Evolutionary conservation across 2,888 invertebrate species (phyloP).

Genomic region (Tetanocera ferruginea): DNA sequence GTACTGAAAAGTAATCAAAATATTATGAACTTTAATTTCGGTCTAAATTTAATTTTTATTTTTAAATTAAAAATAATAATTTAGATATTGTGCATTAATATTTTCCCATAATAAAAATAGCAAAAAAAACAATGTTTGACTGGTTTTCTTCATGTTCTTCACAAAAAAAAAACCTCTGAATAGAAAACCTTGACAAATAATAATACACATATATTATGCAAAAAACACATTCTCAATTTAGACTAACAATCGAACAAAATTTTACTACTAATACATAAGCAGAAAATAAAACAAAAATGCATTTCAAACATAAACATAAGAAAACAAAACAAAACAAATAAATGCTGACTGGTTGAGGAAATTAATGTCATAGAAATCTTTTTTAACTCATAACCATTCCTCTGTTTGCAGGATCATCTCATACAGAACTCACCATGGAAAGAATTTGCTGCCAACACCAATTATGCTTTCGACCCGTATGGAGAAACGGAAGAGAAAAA

Average conservation of each 20-base stretch:
- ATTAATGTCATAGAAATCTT: conserved; percentile 15
- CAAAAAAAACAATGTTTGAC: conserved; percentile 30
- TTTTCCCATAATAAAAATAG: conserved; percentile 1
- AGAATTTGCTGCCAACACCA: conserved; percentile 85
- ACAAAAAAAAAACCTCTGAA: not conserved
- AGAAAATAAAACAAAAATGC: not conserved
- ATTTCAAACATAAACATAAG: not conserved
- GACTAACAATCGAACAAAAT: not conserved
- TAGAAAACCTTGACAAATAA: not conserved
- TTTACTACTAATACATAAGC: not conserved
- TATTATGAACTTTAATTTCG: too few species aligned
- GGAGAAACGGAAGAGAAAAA: conserved; percentile 83
- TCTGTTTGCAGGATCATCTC: conserved; percentile 78
- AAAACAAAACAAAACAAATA: conserved; percentile 28
- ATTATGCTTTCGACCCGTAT: conserved; percentile 91
- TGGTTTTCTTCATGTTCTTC: conserved; percentile 10
- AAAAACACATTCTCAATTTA: not conserved
- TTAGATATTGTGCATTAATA: too few species aligned
- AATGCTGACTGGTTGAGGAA: conserved; percentile 69
- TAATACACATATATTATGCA: not conserved
- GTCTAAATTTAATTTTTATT: too few species aligned
- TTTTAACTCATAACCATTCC: conserved; percentile 1
- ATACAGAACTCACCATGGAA: conserved; percentile 91
- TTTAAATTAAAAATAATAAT: too few species aligned
- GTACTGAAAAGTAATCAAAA: too few species aligned